Evolutionary conservation across 2,113 vertebrate species (phyloP).

Genomic region (Numenius arquata): DNA sequence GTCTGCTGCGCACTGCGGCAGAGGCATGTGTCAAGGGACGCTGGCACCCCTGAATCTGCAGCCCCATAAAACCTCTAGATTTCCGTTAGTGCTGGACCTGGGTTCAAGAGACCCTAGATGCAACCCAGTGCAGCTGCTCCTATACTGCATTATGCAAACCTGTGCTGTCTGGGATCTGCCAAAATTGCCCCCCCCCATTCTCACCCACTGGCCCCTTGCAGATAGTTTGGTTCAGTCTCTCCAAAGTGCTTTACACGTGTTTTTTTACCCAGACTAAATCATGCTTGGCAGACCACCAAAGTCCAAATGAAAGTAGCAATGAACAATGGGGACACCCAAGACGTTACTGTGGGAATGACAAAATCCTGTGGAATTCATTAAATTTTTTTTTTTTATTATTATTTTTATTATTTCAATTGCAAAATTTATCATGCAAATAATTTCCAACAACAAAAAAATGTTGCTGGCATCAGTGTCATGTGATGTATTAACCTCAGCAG

Average conservation of each 20-base stretch:
- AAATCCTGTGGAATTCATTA: background rate
- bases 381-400: background rate
- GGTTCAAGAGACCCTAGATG: background rate
- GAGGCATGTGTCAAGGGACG: rapidly evolving
- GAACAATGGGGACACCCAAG: background rate
- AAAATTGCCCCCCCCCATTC: background rate
- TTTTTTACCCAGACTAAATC: background rate
- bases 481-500: background rate
- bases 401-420: background rate
- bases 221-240: background rate
- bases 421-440: background rate
- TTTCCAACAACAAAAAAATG: background rate
- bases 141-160: background rate
- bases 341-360: background rate
- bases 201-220: background rate
- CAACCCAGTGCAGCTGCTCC: background rate
- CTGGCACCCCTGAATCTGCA: background rate
- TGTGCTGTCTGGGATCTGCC: background rate
- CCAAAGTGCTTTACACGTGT: background rate
- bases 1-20: background rate
- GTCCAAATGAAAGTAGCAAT: background rate
- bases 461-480: background rate
- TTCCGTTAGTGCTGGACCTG: background rate
- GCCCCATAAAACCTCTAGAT: background rate
- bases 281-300: background rate